These are phyloP conservation scores for Helleia helle DNA, from an alignment of 2,888 invertebrate genomes.

Conservation along the genomic window DNA sequence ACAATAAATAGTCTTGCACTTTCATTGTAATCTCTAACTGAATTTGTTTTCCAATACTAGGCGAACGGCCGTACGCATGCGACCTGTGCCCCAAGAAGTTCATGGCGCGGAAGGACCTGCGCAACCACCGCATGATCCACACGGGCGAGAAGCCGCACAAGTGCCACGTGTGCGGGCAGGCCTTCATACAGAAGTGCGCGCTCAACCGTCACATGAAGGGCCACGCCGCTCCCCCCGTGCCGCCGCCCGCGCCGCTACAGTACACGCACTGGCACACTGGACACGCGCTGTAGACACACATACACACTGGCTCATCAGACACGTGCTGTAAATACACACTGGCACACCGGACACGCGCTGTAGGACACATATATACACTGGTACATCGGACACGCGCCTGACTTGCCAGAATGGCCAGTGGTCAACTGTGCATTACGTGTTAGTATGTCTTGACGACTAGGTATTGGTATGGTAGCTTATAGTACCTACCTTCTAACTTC, in stretches of 20 bases:
- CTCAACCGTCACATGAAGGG: slow-evolving; percentile 93
- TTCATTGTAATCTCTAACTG: no score
- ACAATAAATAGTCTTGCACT: no score
- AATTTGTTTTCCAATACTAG: slow-evolving; percentile 26
- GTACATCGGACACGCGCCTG: no score
- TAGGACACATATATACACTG: no score
- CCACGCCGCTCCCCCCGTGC: slow-evolving; percentile 20
- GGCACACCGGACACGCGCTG: no score
- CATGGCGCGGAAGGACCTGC: slow-evolving; percentile 92
- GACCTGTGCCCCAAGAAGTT: slow-evolving; percentile 92
- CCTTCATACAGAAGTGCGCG: slow-evolving; percentile 94
- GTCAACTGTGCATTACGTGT: no score
- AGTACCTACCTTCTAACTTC: no score
- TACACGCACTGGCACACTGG: neutral
- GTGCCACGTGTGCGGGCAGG: slow-evolving; percentile 90
- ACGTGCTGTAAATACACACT: neutral
- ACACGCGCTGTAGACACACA: neutral
- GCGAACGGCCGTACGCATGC: slow-evolving; percentile 86
- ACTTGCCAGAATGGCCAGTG: no score
- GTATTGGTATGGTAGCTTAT: no score
- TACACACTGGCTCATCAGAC: no score
- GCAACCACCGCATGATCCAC: slow-evolving; percentile 93
- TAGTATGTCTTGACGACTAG: no score
- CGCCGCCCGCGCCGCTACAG: slow-evolving; percentile 5
- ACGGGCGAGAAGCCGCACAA: slow-evolving; percentile 94